Evolutionary conservation across 2,113 vertebrate species (phyloP).

Genomic region (Tursiops truncatus): DNA sequence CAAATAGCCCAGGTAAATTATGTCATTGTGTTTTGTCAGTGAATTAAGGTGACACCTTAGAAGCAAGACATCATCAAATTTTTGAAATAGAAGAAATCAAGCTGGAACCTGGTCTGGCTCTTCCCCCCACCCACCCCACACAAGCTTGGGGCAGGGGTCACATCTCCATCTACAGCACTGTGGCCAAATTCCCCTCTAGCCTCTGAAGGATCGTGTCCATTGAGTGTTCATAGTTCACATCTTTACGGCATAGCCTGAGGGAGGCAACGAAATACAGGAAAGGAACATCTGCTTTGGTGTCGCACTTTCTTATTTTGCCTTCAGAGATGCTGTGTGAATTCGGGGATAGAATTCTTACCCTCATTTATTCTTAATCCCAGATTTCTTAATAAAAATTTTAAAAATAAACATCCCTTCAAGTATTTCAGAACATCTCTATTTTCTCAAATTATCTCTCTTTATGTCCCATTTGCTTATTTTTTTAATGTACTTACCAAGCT

Average conservation of each 20-base stretch:
- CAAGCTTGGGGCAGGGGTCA: background rate
- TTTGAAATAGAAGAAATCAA: background rate
- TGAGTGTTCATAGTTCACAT: background rate
- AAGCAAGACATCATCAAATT: background rate
- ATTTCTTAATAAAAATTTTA: background rate
- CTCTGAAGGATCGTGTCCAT: background rate
- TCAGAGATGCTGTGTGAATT: background rate
- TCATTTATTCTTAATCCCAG: background rate
- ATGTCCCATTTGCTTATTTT: background rate
- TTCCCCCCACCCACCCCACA: rapidly evolving
- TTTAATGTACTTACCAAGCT: background rate
- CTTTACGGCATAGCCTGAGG: background rate
- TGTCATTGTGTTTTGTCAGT: background rate
- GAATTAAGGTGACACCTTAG: background rate
- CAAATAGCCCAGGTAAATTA: background rate
- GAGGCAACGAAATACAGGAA: background rate
- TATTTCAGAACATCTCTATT: background rate
- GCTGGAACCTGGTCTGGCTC: background rate
- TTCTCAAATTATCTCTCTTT: background rate
- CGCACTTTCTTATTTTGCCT: background rate
- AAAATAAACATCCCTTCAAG: background rate
- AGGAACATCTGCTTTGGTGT: background rate
- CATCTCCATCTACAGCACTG: too few species aligned
- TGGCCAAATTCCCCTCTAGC: background rate
- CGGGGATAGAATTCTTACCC: background rate